These are phyloP conservation scores for Apolygus lucorum DNA, from an alignment of 1,140 invertebrate species.

Conservation along the genomic window DNA sequence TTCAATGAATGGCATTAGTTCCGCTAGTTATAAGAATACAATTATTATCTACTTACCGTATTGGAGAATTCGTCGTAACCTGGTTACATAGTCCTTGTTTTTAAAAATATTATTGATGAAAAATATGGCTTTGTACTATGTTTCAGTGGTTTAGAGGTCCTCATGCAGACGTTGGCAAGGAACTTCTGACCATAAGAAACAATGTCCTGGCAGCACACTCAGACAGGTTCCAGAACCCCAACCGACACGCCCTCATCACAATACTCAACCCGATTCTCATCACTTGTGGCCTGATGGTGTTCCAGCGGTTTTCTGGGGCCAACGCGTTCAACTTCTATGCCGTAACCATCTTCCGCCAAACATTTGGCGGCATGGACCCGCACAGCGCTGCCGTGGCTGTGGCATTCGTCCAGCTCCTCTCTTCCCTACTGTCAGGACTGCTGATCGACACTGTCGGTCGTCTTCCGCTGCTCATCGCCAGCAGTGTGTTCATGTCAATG, in stretches of 20 bases:
- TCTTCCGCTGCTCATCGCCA: slow-evolving; percentile 65
- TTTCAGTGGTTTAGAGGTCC: slow-evolving; percentile 66
- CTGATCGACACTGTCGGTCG: slow-evolving; percentile 70
- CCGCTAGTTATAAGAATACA: too few relatives aligned
- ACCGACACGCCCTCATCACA: slow-evolving; percentile 44
- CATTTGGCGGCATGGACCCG: slow-evolving; percentile 67
- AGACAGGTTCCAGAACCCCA: slow-evolving; percentile 28
- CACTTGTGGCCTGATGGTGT: slow-evolving; percentile 75
- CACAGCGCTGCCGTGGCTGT: slow-evolving; percentile 70
- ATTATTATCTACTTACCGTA: too few relatives aligned
- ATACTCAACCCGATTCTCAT: slow-evolving; percentile 60
- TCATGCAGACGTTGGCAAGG: slow-evolving; percentile 59
- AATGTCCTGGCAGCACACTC: slow-evolving; percentile 48
- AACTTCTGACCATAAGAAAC: slow-evolving; percentile 54
- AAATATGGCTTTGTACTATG: too few relatives aligned
- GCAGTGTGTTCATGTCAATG: slow-evolving; percentile 71
- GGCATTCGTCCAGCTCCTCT: slow-evolving; percentile 65
- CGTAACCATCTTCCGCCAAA: slow-evolving; percentile 67
- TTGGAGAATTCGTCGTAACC: too few relatives aligned
- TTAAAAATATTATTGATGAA: too few relatives aligned
- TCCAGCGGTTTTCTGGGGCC: slow-evolving; percentile 71
- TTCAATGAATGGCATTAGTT: too few relatives aligned
- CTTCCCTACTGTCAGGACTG: slow-evolving; percentile 64
- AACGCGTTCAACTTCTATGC: slow-evolving; percentile 77
- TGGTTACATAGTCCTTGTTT: too few relatives aligned